Evolutionary conservation across 2,888 invertebrate genomes (phyloP).

Genomic region (Eulithis prunata): DNA sequence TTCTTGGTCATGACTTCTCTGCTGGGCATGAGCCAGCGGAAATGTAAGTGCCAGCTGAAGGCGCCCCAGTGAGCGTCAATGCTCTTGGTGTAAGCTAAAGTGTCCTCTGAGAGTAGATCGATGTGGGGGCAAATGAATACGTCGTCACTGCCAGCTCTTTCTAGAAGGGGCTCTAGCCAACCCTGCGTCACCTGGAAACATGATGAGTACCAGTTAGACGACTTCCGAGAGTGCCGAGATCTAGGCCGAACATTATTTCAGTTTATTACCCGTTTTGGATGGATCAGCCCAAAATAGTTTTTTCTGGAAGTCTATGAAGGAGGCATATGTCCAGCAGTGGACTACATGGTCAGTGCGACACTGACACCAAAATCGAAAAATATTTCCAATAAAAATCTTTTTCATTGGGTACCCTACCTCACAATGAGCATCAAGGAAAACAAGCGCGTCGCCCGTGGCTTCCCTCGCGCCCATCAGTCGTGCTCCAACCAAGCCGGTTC

Average conservation of each 20-base stretch:
- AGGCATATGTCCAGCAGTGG: no score
- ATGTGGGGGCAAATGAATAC: conserved; percentile 80
- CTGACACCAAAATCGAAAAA: no score
- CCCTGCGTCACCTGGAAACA: conserved; percentile 81
- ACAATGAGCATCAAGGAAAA: conserved; percentile 97
- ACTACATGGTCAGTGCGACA: no score
- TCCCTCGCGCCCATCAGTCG: conserved; percentile 93
- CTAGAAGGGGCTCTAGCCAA: conserved; percentile 85
- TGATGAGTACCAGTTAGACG: background rate
- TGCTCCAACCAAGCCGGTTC: conserved; percentile 95
- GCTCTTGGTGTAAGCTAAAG: conserved; percentile 96
- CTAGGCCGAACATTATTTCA: background rate
- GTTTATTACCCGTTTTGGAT: no score
- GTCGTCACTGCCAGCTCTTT: conserved; percentile 80
- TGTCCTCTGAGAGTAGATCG: conserved; percentile 95
- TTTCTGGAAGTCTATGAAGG: background rate
- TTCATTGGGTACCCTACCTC: conserved; percentile 87
- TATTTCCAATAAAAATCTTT: no score
- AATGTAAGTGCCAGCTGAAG: conserved; percentile 99
- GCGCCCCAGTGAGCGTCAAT: conserved; percentile 99
- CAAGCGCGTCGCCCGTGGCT: conserved; percentile 92
- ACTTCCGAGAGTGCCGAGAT: background rate
- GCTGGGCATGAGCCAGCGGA: conserved; percentile 92
- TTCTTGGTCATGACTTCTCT: conserved; percentile 86
- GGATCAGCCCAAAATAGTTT: no score